Evolutionary conservation across 2,888 invertebrate genomes (phyloP), one percentile per base, ranked within the genome.

Genomic region (Cylindroiulus punctatus): DNA sequence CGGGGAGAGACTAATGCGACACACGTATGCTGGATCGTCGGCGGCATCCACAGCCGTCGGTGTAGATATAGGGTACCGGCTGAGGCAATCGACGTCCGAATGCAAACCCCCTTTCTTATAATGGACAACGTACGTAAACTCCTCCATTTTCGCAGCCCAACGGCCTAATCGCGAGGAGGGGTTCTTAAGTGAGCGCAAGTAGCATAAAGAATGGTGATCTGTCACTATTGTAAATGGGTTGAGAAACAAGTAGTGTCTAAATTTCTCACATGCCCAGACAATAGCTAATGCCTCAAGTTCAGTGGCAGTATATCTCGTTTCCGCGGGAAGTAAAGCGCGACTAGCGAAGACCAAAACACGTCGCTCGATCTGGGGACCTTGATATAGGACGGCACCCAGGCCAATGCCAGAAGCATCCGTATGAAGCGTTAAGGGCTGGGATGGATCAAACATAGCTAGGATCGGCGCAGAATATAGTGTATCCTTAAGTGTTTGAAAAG

Each of bases 261-360:
- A 65, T 10, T 65, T 65, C 0, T 65, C 22, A 0, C 5, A 7
- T 0, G 81, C 84, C 22, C 22, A 86, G 17, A 81, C 17, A 12
- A 86, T 81, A 0, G 84, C 86, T 19, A 84, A 26, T 0, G n/a
- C 84, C 26, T 86, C 81, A 42, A 30, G 2, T 19, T 86, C 76
- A 4, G 30, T 85, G 0, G 81, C 81, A 0, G 81, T 17, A 30
- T 81, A 86, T 5, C 57, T 0, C 0, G 22, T 32, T 17, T 86
- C 85, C 0, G 84, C 42, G 0, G 17, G 19, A 0, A 17, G 7
- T 1, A 86, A 30, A 0, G 57, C n/a, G n/a, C 85, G 40, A n/a
- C 84, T 84, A 1, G 81, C 26, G 57, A 44, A 86, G 7, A 26
- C 81, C 0, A 86, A 10, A 0, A 84, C 42, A 7, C 22, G 7